A percentile compares a stretch with the other conserved stretches of the same genome.
phyloP scores from a whole-genome alignment of 2,888 invertebrate species.

The Melanostoma scalare region DNA sequence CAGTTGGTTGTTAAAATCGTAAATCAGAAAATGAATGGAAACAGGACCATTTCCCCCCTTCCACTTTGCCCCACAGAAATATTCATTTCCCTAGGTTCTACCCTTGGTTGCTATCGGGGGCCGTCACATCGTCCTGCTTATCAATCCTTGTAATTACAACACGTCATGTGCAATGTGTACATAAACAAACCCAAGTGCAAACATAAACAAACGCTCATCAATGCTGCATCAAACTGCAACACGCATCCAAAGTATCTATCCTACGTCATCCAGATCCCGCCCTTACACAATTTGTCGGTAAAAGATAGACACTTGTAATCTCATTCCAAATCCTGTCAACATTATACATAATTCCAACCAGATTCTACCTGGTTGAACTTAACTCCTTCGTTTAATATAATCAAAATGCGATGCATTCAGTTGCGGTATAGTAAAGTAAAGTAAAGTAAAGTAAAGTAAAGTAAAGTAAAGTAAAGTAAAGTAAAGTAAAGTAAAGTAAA shows the following conservation, averaged over 20 bases:
- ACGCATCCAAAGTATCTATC: constrained; percentile 3
- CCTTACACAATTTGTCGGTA: not conserved
- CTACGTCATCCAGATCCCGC: not conserved
- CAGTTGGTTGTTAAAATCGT: constrained; percentile 11
- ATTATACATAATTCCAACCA: no score
- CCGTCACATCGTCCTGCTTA: constrained; percentile 37
- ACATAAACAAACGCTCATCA: constrained; percentile 70
- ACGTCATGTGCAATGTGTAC: constrained; percentile 73
- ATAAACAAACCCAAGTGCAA: constrained; percentile 70
- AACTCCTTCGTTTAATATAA: constrained; percentile 68
- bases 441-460: not conserved
- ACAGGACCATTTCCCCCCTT: not conserved
- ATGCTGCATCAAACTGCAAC: constrained; percentile 52
- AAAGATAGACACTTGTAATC: no score
- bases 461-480: no score
- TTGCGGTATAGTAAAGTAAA: constrained; percentile 15
- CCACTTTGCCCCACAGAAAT: not conserved
- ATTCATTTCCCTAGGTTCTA: constrained; percentile 19
- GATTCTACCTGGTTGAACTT: constrained; percentile 53
- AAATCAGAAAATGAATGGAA: constrained; percentile 5
- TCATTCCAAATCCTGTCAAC: constrained; percentile 58
- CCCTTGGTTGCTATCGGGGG: not conserved
- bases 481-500: no score
- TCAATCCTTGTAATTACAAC: constrained; percentile 73
- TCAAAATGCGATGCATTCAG: constrained; percentile 66